Evolutionary conservation across 2,888 invertebrate genomes (phyloP).

Genomic region (Taphrorychus bicolor): DNA sequence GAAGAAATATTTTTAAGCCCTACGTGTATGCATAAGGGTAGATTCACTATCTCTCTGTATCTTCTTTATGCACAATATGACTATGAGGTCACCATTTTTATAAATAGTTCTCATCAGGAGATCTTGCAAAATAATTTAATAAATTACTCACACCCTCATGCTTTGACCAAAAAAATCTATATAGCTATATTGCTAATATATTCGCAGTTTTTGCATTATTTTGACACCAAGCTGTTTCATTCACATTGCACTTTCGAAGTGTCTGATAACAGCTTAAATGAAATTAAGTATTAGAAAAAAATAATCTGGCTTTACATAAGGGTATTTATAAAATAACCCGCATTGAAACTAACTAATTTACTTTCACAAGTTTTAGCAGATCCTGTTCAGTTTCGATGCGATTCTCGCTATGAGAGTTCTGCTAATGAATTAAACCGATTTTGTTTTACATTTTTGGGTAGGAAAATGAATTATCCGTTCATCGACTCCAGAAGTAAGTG

Average conservation of each 20-base stretch:
- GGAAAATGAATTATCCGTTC: conserved; percentile 12
- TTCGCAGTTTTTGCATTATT: neutral
- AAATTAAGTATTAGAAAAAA: conserved; percentile 30
- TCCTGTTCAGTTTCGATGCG: conserved; percentile 16
- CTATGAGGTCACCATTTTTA: too few relatives aligned
- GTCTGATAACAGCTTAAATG: neutral
- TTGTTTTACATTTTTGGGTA: neutral
- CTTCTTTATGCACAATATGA: neutral
- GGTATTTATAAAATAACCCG: conserved; percentile 28
- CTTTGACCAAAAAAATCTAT: neutral
- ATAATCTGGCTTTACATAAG: conserved; percentile 28
- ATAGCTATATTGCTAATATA: neutral
- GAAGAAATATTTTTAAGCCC: conserved; percentile 7
- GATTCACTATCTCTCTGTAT: neutral
- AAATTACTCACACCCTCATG: neutral
- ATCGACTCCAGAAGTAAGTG: conserved; percentile 9
- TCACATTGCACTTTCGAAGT: neutral
- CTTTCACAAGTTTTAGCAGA: conserved; percentile 27
- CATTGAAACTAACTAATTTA: conserved; percentile 32
- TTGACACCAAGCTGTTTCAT: neutral
- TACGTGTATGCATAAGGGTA: neutral
- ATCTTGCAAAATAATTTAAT: neutral
- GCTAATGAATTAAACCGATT: neutral
- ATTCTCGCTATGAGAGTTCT: neutral
- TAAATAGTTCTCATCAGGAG: too few relatives aligned